phyloP scores from a whole-genome alignment of 2,797 vertebrate genomes.

The Alca torda region DNA sequence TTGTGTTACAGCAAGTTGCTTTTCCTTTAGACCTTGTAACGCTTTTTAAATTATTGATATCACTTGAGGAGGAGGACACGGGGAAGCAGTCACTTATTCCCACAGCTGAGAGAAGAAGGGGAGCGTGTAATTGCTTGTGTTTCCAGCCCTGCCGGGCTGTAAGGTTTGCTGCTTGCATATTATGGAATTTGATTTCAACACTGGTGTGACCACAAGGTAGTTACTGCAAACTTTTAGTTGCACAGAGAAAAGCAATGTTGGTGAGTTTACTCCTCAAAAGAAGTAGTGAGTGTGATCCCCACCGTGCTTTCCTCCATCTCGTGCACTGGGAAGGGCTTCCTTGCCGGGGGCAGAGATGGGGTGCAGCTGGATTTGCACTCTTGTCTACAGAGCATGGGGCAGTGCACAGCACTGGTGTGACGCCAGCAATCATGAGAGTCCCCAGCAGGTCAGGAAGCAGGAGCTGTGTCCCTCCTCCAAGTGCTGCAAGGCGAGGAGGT shows the following conservation, averaged over 20 bases:
- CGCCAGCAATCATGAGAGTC: rapidly evolving
- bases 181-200: not conserved
- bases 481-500: rapidly evolving
- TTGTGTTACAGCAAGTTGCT: not conserved
- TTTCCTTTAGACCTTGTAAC: not conserved
- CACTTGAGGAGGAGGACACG: not conserved
- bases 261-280: not conserved
- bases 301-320: not conserved
- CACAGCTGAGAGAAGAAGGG: not conserved
- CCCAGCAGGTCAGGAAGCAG: not conserved
- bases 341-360: not conserved
- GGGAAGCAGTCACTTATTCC: not conserved
- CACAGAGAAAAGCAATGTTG: not conserved
- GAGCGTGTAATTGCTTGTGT: not conserved
- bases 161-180: not conserved
- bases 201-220: rapidly evolving
- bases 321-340: not conserved
- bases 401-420: rapidly evolving
- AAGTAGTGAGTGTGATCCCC: not conserved
- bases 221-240: not conserved
- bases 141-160: not conserved
- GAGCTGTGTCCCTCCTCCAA: not conserved
- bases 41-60: constrained; percentile 27
- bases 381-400: rapidly evolving
- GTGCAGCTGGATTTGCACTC: not conserved